Base-by-base conservation (phyloP, 2,797 vertebrate species). In the Scyliorhinus canicula region DNA sequence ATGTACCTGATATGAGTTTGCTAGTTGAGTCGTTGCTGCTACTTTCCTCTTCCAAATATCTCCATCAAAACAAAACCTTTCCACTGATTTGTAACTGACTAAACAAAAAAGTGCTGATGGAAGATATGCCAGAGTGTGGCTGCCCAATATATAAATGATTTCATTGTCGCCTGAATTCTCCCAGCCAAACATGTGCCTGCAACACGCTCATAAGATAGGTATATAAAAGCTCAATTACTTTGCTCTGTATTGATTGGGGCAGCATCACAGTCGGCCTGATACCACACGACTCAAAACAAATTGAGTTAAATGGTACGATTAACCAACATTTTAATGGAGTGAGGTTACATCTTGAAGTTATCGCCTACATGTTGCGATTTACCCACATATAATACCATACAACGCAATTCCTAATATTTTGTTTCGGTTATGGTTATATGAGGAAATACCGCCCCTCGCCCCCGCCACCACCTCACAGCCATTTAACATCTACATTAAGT, bases 401-500 rank as follows among this genome's bases (percentile, higher is more conserved):
- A 40, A 24, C 63, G 35, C 57, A 21, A 63, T 93, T 24, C 24
- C 44, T 50, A 50, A 7, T 69, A 31, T 71, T 71, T 71, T 93
- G 65, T 67, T 47, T 69, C 85, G 35, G 28, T 71, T 44, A 47
- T 57, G 50, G 65, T 93, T 50, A 69, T 40, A 28, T 9, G 60
- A 63, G 93, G 65, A 69, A 67, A 31, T 47, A 71, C 47, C 44
- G 24, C 57, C 67, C 60, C 69, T 74, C 69, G 31, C 24, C 82
- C 19, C 84, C 40, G 8, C 47, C 50, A 28, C 40, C 47, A 26
- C 6, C 44, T 52, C 84, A 24, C 44, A 71, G 65, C 11, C 93
- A 67, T 52, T 93, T 69, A 69, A 67, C 60, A 93, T 93, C 63
- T 47, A 93, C 91, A 67, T 67, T 69, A 93, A 71, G 93, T 8